A percentile compares a stretch with the other conserved stretches of the same genome.
phyloP scores from a whole-genome alignment of 2,888 invertebrate genomes.

The Cecidostiba fungosa region DNA sequence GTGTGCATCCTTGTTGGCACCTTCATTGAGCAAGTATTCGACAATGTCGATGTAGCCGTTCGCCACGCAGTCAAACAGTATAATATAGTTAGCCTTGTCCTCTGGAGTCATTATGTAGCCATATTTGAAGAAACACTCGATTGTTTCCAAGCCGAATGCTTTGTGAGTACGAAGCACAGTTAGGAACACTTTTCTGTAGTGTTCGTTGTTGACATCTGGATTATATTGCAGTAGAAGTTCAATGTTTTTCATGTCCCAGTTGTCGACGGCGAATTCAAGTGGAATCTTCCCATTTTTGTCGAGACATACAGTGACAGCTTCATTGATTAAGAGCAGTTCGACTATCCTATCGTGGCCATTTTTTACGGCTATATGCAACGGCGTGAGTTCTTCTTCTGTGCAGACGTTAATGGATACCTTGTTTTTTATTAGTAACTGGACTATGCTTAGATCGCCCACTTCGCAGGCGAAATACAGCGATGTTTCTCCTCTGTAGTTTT shows the following conservation, averaged over 20 bases:
- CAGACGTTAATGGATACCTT: conserved; percentile 37
- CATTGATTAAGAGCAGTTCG: conserved; percentile 41
- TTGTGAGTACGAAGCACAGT: neutral
- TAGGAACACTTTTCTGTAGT: conserved; percentile 32
- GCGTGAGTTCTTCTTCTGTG: conserved; percentile 34
- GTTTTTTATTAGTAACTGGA: conserved; percentile 25
- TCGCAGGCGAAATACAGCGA: conserved; percentile 40
- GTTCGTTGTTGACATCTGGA: conserved; percentile 37
- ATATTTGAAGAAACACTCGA: conserved; percentile 42
- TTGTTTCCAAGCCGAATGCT: conserved; percentile 5
- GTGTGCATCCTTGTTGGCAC: neutral
- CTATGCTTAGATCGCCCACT: conserved; percentile 1
- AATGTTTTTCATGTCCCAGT: conserved; percentile 15
- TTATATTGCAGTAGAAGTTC: conserved; percentile 41
- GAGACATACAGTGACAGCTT: conserved; percentile 22
- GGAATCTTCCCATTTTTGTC: conserved; percentile 32
- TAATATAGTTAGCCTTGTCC: neutral
- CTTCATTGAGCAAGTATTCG: conserved; percentile 3
- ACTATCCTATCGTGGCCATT: conserved; percentile 20
- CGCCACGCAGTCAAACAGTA: neutral
- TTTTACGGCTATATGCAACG: conserved; percentile 45
- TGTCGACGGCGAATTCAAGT: conserved; percentile 45
- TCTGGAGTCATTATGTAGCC: conserved; percentile 32
- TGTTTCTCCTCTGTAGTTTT: conserved; percentile 37
- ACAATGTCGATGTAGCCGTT: conserved; percentile 32